phyloP scores from a whole-genome alignment of 1,140 invertebrate genomes.

The Camponotus vicinus region DNA sequence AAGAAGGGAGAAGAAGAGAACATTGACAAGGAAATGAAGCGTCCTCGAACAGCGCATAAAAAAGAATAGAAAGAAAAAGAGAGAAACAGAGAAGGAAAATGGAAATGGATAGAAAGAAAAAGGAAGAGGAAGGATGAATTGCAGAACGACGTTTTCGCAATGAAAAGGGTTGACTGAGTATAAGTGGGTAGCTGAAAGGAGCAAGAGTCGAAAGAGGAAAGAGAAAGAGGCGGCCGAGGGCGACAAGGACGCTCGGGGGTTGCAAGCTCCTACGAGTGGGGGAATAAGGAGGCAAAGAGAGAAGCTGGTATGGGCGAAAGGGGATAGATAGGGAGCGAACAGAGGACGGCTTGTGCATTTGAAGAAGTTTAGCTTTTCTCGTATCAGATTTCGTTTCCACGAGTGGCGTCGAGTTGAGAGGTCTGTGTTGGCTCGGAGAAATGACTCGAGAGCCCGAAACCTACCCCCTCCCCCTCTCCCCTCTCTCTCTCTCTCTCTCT shows the following conservation, averaged over 20 bases:
- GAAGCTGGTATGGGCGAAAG: slow-evolving; percentile 25
- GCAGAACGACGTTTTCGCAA: slow-evolving; percentile 78
- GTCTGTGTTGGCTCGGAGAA: slow-evolving; percentile 79
- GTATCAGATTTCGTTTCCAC: slow-evolving; percentile 82
- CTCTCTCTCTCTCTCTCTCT: slow-evolving; percentile 13
- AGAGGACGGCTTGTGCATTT: slow-evolving; percentile 77
- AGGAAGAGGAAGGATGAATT: slow-evolving; percentile 70
- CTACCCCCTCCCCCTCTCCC: not conserved
- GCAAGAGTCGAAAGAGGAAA: slow-evolving; percentile 62
- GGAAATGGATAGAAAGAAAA: not conserved
- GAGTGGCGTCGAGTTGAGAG: slow-evolving; percentile 81
- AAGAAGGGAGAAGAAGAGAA: slow-evolving; percentile 31
- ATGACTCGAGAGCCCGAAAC: slow-evolving; percentile 81
- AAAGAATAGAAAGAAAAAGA: slow-evolving; percentile 9
- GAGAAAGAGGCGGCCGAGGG: slow-evolving; percentile 35
- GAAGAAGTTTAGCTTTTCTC: slow-evolving; percentile 82
- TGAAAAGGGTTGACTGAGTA: slow-evolving; percentile 79
- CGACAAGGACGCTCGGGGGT: slow-evolving; percentile 42
- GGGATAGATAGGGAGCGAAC: slow-evolving; percentile 51
- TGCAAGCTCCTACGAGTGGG: slow-evolving; percentile 32
- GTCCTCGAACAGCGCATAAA: slow-evolving; percentile 47
- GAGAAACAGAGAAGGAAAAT: not conserved
- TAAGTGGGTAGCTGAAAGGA: slow-evolving; percentile 74
- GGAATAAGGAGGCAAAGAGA: slow-evolving; percentile 1
- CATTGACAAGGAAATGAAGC: slow-evolving; percentile 28